Evolutionary conservation across 2,113 vertebrate species (phyloP), one percentile per base, ranked within the genome.

Genomic region (Myiozetetes cayanensis): DNA sequence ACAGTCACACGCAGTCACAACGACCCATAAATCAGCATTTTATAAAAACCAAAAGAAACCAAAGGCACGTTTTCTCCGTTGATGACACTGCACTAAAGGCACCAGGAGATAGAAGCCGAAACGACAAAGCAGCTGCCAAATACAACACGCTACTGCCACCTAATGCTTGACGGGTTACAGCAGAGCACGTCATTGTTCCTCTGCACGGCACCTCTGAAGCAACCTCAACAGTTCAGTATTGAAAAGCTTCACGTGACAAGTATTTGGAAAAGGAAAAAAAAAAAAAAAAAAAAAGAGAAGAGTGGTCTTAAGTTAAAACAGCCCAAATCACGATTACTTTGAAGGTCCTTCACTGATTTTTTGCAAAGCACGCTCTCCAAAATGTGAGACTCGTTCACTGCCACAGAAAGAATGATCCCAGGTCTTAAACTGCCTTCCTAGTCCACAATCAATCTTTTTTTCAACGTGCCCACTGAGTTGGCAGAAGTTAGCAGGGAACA

Each of bases 121-220:
- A 31, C 52, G 76, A 80, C 87, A 94, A 93, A 94, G 87, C 94
- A 89, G 90, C 92, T 92, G 95, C 95, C 96, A 98, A 98, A 92
- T 79, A 96, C 96, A 98, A 98, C 98, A 98, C 98, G 96, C 98
- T 98, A 98, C 98, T 99, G 98, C 98, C 98, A 98, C 98, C 98
- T 99, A 99, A 98, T 98, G 98, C 96, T 97, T 95, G 80, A 66
- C 58, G 76, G 94, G 90, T 39, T 55, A 46, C 81, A 89, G 53
- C 87, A 71, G 50, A 70, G 73, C 37, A 12, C 2, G 11, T 24
- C 85, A 72, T 50, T 61, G 85, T 87, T 89, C 63, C 84, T 44
- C 76, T 2, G 35, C 30, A 3, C 41, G 39, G 39, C 39, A 41
- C 39, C 39, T 41, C 39, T 41, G 18, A 46, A 46, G 20, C 18